Base-by-base conservation (phyloP, 2,888 invertebrate species). In the Ethmia dodecea region DNA sequence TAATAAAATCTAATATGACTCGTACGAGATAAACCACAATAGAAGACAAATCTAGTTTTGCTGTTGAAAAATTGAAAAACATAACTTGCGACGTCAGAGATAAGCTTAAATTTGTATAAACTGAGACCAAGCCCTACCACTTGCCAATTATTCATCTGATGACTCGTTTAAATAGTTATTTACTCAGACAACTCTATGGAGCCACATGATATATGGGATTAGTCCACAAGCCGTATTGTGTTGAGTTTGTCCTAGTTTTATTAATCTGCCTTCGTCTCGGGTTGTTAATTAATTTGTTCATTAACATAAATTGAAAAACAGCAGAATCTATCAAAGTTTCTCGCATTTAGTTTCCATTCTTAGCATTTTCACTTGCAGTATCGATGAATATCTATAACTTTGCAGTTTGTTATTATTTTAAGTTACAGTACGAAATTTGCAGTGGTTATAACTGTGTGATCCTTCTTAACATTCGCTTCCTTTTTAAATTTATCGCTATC, bases 1-100 rank as follows among this genome's bases (percentile, higher is more conserved):
- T 59, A 62, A 66, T 67, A 55, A 64, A 60, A 61, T 58, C 50
- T 57, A 60, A 67, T 58, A 54, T 60, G 55, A n/a, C 51, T 54
- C 47, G 57, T 55, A 53, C 49, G 43, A 52, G 45, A 46, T 43
- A 52, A 55, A 48, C 55, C 55, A 56, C 50, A 57, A 51, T 42
- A 30, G 20, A 15, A 28, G 3, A 14, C 37, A 28, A 28, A 28
- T 2, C 13, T 33, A 25, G 5, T 3, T 29, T 18, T 37, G 13
- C 32, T 9, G 28, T 13, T 11, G 16, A 14, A 14, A 13, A 28
- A 12, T 3, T 14, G 3, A n/a, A 29, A 8, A 18, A 18, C 13
- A n/a, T 8, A 11, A 13, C 28, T 9, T 16, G 16, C n/a, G 28
- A 9, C 14, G 4, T 13, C 12, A 5, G 11, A 22, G 22, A n/a